Evolutionary conservation across 1,140 invertebrate genomes (phyloP), one percentile per base, ranked within the genome.

Genomic region (Hycleus phaleratus): DNA sequence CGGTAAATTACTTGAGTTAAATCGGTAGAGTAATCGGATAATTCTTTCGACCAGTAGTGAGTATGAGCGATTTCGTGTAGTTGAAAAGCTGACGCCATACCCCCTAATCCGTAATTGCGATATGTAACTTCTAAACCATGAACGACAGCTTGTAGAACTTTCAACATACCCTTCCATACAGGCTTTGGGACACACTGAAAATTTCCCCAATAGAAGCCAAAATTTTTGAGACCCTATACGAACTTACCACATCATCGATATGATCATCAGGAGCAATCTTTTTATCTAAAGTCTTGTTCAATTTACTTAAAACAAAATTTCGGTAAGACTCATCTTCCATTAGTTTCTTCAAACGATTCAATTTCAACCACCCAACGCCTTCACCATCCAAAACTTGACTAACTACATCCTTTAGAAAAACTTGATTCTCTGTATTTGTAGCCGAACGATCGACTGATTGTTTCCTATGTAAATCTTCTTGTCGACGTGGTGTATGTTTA

Each of bases 291-390:
- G 93, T 95, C 63, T 90, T 88, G 73, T 99, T 99, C 6, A 99
- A 78, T 71, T 97, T 94, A 48, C 90, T 93, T 2, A 98, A 84
- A 7, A 98, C 90, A 73, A 99, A 87, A 71, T 95, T 97, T 32
- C 97, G 81, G 78, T 98, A 97, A 52, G 91, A 97, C 77, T 99
- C 97, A 75, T 99, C 96, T 75, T 99, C 97, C 93, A 99, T 96
- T 4, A 99, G 75, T 71, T 97, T 96, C 69, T 93, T 95, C 12
- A 99, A 78, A 38, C 95, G 83, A 70, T 91, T 95, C 4, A 96
- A 74, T 75, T 98, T 97, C 12, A 99, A 77, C 93, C 96, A 98
- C 38, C 95, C 93, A 10, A 99, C 87, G 2, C 97, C 95, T 78
- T 99, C 93, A 7, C 97, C 97, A 46, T 91, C 88, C 46, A 98